Base-by-base conservation (phyloP, 2,113 vertebrate genomes). In the Chelonoidis abingdonii region DNA sequence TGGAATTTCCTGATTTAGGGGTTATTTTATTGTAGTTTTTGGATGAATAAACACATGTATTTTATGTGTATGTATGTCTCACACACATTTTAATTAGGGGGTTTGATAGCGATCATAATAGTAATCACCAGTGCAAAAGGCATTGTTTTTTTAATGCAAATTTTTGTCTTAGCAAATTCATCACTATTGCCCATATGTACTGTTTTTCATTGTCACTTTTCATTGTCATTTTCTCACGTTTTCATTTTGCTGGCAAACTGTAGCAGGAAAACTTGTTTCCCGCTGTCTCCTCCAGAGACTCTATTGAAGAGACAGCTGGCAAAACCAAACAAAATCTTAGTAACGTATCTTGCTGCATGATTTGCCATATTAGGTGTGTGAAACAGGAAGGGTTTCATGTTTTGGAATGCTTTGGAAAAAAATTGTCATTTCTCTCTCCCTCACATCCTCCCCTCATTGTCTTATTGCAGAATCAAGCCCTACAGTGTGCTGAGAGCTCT, bases 181-280 rank as follows among this genome's bases (percentile, higher is more conserved):
- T 83, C 88, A 83, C 69, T 72, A 31, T 41, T 84, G 29, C 59
- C 84, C 38, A 31, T 94, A 87, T 83, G 62, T 83, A 87, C 85
- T 90, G 94, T 80, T 94, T 92, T 9, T 94, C 94, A 89, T 95
- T 96, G 93, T 84, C 89, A 92, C 81, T 93, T 95, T 96, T 94
- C 94, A 89, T 95, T 96, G 93, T 84, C 89, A 92, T 79, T 93
- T 95, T 96, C 95, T 96, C 94, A 85, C 94, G 7, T 97, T 93
- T 95, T 95, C 50, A 21, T 91, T 95, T 96, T 88, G 76, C 88
- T 96, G 96, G 93, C 96, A 96, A 96, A 50, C 62, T 53, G 1
- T 9, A 94, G 57, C 88, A 92, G 59, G 89, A 95, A 81, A 91
- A 5, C 25, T 2, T 24, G 4, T 27, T 50, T 85, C 89, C 88